Evolutionary conservation across 2,797 vertebrate genomes (phyloP).

Genomic region (Arrhamphus sclerolepis): DNA sequence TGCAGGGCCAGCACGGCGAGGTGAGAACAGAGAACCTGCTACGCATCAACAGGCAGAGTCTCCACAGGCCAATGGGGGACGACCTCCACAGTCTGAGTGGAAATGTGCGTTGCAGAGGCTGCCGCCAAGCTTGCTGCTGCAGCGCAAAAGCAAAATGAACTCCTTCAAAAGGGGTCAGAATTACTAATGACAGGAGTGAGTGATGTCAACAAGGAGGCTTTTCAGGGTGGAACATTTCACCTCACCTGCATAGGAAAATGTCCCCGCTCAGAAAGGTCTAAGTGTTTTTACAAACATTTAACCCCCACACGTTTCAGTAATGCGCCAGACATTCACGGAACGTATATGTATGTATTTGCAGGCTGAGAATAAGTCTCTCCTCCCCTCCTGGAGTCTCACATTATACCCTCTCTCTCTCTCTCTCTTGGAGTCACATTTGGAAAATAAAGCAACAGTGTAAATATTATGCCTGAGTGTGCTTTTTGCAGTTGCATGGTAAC

Average conservation of each 20-base stretch:
- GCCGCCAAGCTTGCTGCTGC: background rate
- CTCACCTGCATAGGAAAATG: slow-evolving; percentile 71
- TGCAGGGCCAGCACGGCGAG: background rate
- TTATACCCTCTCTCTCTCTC: slow-evolving; percentile 33
- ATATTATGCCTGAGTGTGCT: slow-evolving; percentile 83
- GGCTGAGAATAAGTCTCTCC: slow-evolving; percentile 19
- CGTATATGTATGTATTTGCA: slow-evolving; percentile 5
- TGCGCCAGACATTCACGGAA: slow-evolving; percentile 39
- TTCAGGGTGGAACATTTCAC: slow-evolving; percentile 69
- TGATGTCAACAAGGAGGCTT: slow-evolving; percentile 69
- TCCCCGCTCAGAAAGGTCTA: slow-evolving; percentile 40
- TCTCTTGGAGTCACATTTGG: slow-evolving; percentile 72
- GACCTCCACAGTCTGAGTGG: slow-evolving; percentile 38
- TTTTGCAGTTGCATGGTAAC: slow-evolving; percentile 82
- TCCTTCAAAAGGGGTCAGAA: slow-evolving; percentile 43
- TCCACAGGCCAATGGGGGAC: slow-evolving; percentile 36
- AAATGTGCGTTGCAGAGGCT: slow-evolving; percentile 35
- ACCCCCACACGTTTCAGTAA: slow-evolving; percentile 48
- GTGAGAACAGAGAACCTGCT: slow-evolving; percentile 42
- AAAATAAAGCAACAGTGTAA: slow-evolving; percentile 83
- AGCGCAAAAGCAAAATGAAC: slow-evolving; percentile 30
- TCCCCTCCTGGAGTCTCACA: slow-evolving; percentile 25
- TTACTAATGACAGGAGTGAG: slow-evolving; percentile 37
- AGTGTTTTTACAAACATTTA: slow-evolving; percentile 72
- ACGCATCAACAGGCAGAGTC: slow-evolving; percentile 37